Percentiles rank a stretch among this genome's conserved stretches.
Evolutionary conservation across 2,113 vertebrate genomes (phyloP).

Genomic region (Uria lomvia): DNA sequence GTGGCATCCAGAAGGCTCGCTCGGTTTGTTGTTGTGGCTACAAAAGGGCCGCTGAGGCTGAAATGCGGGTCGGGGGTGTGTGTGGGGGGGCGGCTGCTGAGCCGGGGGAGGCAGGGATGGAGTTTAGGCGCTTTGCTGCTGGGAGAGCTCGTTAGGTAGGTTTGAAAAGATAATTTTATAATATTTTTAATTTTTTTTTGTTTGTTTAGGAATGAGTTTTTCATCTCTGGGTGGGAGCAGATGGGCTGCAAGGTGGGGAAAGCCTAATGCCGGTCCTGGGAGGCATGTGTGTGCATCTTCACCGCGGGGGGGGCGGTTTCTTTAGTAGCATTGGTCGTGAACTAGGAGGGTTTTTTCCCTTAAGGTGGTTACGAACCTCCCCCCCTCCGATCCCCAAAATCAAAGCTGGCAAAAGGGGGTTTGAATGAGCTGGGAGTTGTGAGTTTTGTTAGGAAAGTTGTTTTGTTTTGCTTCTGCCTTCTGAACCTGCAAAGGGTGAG

Average conservation of each 20-base stretch:
- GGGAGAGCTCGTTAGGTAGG: background rate
- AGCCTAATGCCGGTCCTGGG: background rate
- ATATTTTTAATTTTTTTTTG: background rate
- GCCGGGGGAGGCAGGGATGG: background rate
- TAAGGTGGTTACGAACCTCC: too few species aligned
- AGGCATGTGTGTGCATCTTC: background rate
- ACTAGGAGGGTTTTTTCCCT: background rate
- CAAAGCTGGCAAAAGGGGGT: background rate
- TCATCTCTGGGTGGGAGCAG: background rate
- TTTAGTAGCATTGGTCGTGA: background rate
- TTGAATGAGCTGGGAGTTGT: background rate
- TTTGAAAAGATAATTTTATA: background rate
- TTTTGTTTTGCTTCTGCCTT: background rate
- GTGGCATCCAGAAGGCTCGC: background rate
- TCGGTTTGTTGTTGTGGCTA: slow-evolving; percentile 13
- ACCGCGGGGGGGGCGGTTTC: background rate
- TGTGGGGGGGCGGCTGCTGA: background rate
- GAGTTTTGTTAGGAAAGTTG: background rate
- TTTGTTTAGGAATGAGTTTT: background rate
- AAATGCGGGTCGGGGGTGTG: background rate
- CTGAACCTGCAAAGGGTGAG: background rate
- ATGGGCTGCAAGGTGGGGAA: background rate
- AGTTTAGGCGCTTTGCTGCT: background rate
- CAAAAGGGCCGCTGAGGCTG: background rate
- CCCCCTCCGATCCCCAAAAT: background rate